Evolutionary conservation across 2,797 vertebrate species (phyloP).

Genomic region (Perodicticus potto): DNA sequence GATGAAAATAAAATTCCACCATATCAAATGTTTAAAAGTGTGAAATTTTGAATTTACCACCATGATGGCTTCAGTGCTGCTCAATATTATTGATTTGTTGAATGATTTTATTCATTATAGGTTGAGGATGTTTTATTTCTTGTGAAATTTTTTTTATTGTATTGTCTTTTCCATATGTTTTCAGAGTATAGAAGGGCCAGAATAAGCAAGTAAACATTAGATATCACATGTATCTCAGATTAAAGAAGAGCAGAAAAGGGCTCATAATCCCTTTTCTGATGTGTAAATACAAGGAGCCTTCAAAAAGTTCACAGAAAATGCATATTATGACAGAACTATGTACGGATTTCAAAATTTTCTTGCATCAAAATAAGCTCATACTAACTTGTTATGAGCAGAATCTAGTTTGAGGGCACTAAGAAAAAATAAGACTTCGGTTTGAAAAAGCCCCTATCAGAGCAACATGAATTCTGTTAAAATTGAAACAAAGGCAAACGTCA

Average conservation of each 20-base stretch:
- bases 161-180: not conserved
- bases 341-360: not conserved
- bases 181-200: not conserved
- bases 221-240: not conserved
- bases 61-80: not conserved
- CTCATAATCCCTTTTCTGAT: not conserved
- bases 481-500: not conserved
- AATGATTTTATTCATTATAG: slow-evolving; percentile 12
- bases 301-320: not conserved
- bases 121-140: slow-evolving; percentile 5
- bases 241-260: not conserved
- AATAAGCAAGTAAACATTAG: slow-evolving; percentile 8
- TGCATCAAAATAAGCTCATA: not conserved
- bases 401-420: too few relatives aligned
- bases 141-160: not conserved
- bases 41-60: slow-evolving; percentile 5
- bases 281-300: not conserved
- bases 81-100: not conserved
- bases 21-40: slow-evolving; percentile 1
- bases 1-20: slow-evolving; percentile 32
- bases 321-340: too few relatives aligned
- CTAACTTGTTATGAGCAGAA: too few relatives aligned
- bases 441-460: too few relatives aligned
- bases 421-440: too few relatives aligned
- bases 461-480: too few relatives aligned